Percentiles rank a stretch among this genome's conserved stretches.
Conservation (phyloP, 2,113 vertebrate species). For the Poecilia latipinna region DNA sequence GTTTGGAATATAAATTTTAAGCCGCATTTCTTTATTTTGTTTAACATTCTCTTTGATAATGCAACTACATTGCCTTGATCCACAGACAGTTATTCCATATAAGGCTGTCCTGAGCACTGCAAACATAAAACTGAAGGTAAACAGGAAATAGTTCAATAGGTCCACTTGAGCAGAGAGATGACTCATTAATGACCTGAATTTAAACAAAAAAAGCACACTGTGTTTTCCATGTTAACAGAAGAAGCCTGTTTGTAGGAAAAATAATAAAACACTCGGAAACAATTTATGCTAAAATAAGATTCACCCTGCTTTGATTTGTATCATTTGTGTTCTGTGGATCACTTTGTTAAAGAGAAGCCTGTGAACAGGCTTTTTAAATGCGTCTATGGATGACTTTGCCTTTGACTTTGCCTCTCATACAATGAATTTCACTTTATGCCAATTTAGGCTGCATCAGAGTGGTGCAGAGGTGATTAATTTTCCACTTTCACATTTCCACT, state of each 20-base stretch:
- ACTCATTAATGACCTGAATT: conserved; percentile 68
- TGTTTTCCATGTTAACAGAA: conserved; percentile 18
- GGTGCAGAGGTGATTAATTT: conserved; percentile 47
- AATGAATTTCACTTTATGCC: conserved; percentile 57
- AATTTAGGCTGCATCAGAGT: conserved; percentile 50
- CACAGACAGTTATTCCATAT: conserved; percentile 46
- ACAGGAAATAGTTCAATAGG: conserved; percentile 76
- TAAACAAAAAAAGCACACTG: conserved; percentile 43
- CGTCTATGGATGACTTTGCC: conserved; percentile 54
- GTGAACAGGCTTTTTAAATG: conserved; percentile 51
- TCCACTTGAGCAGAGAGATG: conserved; percentile 65
- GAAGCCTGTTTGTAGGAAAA: conserved; percentile 22
- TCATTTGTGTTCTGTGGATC: conserved; percentile 41
- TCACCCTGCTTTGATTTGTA: conserved; percentile 50
- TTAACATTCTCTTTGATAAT: conserved; percentile 44
- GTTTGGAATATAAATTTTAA: conserved; percentile 18
- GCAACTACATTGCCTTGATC: conserved; percentile 17
- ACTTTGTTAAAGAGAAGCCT: conserved; percentile 36
- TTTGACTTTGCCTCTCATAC: conserved; percentile 52
- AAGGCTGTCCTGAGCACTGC: conserved; percentile 51
- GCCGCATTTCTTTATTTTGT: conserved; percentile 33
- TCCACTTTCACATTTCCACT: conserved; percentile 51
- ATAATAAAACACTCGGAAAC: conserved; percentile 29
- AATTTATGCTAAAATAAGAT: conserved; percentile 41
- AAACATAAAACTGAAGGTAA: conserved; percentile 64